Conservation (phyloP, 1,140 invertebrate species). For the Drepana arcuata region DNA sequence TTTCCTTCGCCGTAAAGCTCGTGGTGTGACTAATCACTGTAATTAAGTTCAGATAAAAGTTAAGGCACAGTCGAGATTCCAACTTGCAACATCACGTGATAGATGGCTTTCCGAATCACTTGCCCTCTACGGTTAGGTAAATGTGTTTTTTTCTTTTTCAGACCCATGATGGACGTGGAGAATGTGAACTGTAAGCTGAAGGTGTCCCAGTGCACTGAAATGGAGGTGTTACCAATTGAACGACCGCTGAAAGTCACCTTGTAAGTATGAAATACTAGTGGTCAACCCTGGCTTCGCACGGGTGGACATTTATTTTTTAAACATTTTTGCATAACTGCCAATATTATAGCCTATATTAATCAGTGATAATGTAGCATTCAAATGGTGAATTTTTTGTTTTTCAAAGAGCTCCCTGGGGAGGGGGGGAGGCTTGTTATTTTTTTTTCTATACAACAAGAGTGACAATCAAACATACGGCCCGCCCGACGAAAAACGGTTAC, state of each 20-base stretch:
- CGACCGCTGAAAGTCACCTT: slow-evolving; percentile 35
- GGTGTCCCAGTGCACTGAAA: slow-evolving; percentile 42
- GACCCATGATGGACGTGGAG: slow-evolving; percentile 38
- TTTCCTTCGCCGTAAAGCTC: too few species aligned
- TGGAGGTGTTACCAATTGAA: slow-evolving; percentile 36
- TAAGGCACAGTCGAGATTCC: too few species aligned
- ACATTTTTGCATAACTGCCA: neutral
- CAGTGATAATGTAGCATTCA: neutral
- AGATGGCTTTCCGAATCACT: too few species aligned
- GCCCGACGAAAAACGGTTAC: too few species aligned
- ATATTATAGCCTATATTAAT: neutral
- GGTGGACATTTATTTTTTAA: neutral
- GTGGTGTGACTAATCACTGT: too few species aligned
- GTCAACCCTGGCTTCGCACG: neutral
- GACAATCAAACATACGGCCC: too few species aligned
- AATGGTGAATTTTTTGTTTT: too few species aligned
- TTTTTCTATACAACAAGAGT: too few species aligned
- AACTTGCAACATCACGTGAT: too few species aligned
- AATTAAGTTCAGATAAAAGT: too few species aligned
- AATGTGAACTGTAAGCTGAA: slow-evolving; percentile 48
- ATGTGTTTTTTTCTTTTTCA: slow-evolving; percentile 11
- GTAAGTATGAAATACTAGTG: slow-evolving; percentile 21
- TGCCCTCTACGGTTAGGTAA: neutral
- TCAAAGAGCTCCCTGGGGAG: too few species aligned
- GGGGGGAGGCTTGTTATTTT: too few species aligned